phyloP scores from a whole-genome alignment of 2,113 vertebrate species.

The Origma solitaria region DNA sequence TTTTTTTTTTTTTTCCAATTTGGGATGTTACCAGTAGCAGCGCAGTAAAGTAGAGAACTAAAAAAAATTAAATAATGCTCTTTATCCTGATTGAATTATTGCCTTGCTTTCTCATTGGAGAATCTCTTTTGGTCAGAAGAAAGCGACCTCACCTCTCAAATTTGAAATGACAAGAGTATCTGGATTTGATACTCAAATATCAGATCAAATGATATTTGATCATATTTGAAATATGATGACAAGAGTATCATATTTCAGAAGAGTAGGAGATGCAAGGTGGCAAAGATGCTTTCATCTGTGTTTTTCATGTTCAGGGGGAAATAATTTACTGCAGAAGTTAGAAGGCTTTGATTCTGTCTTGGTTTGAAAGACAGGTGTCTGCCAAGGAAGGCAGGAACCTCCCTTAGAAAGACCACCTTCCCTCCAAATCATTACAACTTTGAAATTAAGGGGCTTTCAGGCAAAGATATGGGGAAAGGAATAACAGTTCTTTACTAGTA shows the following conservation, averaged over 20 bases:
- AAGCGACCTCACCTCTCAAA: slow-evolving; percentile 44
- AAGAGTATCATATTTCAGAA: slow-evolving; percentile 46
- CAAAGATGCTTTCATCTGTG: slow-evolving; percentile 80
- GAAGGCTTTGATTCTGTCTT: background rate
- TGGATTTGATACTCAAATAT: too few species aligned
- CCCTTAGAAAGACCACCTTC: too few species aligned
- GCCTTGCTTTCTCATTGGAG: slow-evolving; percentile 46
- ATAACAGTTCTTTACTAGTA: too few species aligned
- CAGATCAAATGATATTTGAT: too few species aligned
- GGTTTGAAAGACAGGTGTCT: too few species aligned
- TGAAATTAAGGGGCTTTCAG: too few species aligned
- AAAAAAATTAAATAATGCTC: background rate
- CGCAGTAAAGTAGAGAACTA: background rate
- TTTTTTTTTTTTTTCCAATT: background rate
- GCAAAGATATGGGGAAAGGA: too few species aligned
- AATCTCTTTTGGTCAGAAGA: slow-evolving; percentile 56
- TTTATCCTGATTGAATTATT: background rate
- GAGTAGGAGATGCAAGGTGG: slow-evolving; percentile 68
- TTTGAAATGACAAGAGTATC: slow-evolving; percentile 37
- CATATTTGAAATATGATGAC: slow-evolving; percentile 51
- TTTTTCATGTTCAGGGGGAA: slow-evolving; percentile 86
- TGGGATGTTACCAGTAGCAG: background rate
- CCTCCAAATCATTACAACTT: too few species aligned
- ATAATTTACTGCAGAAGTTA: slow-evolving; percentile 86
- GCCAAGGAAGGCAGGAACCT: too few species aligned